Conservation (phyloP, 2,888 invertebrate species). For the Xestobium rufovillosum region DNA sequence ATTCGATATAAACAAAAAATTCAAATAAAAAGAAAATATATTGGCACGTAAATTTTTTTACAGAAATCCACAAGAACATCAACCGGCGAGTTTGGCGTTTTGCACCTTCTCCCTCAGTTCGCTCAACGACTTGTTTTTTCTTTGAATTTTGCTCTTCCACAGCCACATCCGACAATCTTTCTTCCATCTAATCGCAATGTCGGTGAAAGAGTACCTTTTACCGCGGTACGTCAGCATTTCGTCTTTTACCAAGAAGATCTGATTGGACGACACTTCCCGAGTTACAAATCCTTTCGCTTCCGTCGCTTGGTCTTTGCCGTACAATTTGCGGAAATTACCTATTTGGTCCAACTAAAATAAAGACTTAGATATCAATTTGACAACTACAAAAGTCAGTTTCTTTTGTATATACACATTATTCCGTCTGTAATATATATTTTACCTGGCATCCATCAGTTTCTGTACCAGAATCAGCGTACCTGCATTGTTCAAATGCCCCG, state of each 20-base stretch:
- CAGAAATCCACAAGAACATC: too few species aligned
- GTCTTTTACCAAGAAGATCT: conserved; percentile 44
- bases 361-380: conserved; percentile 2
- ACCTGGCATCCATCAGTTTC: not conserved
- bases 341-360: not conserved
- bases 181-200: conserved; percentile 61
- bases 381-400: too few species aligned
- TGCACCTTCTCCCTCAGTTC: conserved; percentile 26
- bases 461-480: conserved; percentile 10
- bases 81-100: conserved; percentile 17
- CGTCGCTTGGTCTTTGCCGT: conserved; percentile 9
- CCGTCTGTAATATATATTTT: too few species aligned
- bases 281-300: conserved; percentile 27
- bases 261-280: conserved; percentile 31
- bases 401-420: too few species aligned
- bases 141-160: conserved; percentile 43
- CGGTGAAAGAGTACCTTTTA: conserved; percentile 47
- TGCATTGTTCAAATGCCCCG: conserved; percentile 23
- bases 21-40: too few species aligned
- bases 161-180: conserved; percentile 65
- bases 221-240: conserved; percentile 51
- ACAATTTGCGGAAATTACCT: conserved; percentile 13
- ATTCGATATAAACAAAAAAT: too few species aligned
- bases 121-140: conserved; percentile 31
- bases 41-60: too few species aligned